These are phyloP conservation scores for Gasteruption jaculator DNA, from an alignment of 2,888 invertebrate species.

Conservation along the genomic window DNA sequence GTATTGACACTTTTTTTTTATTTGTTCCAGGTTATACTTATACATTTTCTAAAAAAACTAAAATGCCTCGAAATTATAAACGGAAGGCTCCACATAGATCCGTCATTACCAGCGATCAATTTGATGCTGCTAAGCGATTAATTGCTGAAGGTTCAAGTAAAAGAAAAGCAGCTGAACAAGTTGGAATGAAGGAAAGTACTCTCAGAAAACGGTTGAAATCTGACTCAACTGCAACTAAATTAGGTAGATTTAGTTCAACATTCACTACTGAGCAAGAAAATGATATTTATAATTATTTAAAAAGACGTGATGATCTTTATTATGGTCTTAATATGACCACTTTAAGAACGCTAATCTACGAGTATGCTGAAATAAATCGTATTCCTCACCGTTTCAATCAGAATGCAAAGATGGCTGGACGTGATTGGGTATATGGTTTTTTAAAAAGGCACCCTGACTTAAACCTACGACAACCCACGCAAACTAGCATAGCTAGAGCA, in stretches of 20 bases:
- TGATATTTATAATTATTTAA: constrained; percentile 16
- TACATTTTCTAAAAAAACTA: not conserved
- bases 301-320: constrained; percentile 19
- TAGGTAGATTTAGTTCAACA: constrained; percentile 20
- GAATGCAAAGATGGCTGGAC: constrained; percentile 20
- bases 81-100: constrained; percentile 12
- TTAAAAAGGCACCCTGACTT: constrained; percentile 13
- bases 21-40: not conserved
- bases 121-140: constrained; percentile 12
- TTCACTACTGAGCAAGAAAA: constrained; percentile 21
- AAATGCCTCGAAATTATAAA: constrained; percentile 15
- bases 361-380: constrained; percentile 19
- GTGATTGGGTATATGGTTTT: constrained; percentile 21
- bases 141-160: constrained; percentile 13
- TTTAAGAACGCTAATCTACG: constrained; percentile 19
- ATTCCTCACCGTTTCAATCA: constrained; percentile 24
- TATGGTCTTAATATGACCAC: constrained; percentile 22
- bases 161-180: constrained; percentile 5
- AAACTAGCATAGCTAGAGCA: constrained; percentile 15
- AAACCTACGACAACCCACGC: constrained; percentile 15
- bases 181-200: constrained; percentile 24
- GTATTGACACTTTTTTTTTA: constrained; percentile 1
- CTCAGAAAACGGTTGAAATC: constrained; percentile 24
- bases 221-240: constrained; percentile 12
- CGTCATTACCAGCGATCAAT: constrained; percentile 11